Evolutionary conservation across 2,113 vertebrate genomes (phyloP).

Genomic region (Campylomormyrus numenius): DNA sequence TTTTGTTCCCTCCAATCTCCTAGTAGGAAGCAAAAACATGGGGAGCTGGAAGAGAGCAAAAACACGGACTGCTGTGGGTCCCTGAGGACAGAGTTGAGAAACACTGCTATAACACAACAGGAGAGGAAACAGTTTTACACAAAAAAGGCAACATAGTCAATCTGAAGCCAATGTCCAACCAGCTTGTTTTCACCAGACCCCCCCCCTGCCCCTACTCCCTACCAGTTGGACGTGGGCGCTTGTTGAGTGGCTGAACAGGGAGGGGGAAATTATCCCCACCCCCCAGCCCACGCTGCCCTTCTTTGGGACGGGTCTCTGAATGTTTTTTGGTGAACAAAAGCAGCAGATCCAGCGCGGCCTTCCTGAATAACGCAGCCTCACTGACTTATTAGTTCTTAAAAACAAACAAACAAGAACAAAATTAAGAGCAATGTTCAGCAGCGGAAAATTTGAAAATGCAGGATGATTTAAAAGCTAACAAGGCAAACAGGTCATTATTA

Average conservation of each 20-base stretch:
- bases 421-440: conserved; percentile 26
- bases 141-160: conserved; percentile 41
- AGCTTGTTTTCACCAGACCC: conserved; percentile 28
- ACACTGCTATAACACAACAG: neutral
- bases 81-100: neutral
- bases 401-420: conserved; percentile 30
- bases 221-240: conserved; percentile 30
- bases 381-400: conserved; percentile 42
- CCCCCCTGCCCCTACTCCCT: neutral
- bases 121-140: neutral
- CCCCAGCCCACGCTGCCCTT: conserved; percentile 25
- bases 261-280: conserved; percentile 27
- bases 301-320: conserved; percentile 43
- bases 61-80: neutral
- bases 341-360: conserved; percentile 46
- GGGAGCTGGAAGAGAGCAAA: neutral
- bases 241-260: conserved; percentile 19
- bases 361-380: conserved; percentile 49
- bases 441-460: neutral
- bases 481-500: neutral
- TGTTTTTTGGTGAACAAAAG: conserved; percentile 50
- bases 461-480: neutral
- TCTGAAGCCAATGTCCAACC: conserved; percentile 37
- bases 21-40: neutral
- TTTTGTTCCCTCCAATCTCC: neutral